A percentile compares a stretch with the other conserved stretches of the same genome.
These are phyloP conservation scores for Burhinus oedicnemus DNA, from an alignment of 2,113 vertebrate species.

Conservation along the genomic window DNA sequence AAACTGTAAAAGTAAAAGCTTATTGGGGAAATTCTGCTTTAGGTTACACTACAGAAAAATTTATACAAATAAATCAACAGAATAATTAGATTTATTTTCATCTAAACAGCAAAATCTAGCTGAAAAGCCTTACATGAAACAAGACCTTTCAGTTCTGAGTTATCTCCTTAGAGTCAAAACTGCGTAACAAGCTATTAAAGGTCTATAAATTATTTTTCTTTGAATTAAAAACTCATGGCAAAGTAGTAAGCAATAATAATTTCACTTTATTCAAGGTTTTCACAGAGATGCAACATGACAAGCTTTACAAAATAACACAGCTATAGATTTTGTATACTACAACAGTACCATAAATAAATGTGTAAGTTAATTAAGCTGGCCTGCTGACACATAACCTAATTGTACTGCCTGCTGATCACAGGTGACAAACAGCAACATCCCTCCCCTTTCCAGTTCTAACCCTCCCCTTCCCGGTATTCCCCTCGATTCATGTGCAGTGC, in stretches of 20 bases:
- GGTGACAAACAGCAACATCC: background rate
- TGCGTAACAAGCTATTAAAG: background rate
- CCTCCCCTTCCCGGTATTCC: rapidly evolving
- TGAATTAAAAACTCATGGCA: background rate
- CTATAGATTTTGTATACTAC: background rate
- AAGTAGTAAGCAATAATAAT: background rate
- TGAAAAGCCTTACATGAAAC: background rate
- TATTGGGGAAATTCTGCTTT: background rate
- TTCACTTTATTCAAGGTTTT: background rate
- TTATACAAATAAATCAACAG: background rate
- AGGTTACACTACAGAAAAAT: background rate
- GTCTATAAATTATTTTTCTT: background rate
- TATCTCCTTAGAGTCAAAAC: background rate
- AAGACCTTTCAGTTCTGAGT: background rate
- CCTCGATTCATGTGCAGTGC: background rate
- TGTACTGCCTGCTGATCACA: background rate
- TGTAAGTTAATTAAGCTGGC: background rate
- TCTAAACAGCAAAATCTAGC: background rate
- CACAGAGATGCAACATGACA: background rate
- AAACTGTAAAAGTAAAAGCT: background rate
- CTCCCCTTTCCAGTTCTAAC: background rate
- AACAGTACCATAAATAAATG: background rate
- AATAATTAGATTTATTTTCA: background rate
- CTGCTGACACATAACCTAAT: rapidly evolving
- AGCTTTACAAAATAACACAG: background rate